phyloP scores from a whole-genome alignment of 2,113 vertebrate genomes.

The Choloepus hoffmanni region DNA sequence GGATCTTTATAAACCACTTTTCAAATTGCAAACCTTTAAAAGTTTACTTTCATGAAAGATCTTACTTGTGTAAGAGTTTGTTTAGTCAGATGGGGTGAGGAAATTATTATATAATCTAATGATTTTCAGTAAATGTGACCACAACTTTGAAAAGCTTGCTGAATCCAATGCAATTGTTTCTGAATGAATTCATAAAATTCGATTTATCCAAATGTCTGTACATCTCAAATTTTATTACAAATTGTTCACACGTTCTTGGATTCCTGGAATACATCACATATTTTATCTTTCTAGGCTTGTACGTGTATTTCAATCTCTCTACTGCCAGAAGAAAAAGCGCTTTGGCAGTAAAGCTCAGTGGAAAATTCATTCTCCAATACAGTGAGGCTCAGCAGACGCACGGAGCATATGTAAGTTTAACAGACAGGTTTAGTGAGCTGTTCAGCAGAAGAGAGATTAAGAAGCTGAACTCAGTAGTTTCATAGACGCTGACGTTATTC shows the following conservation, averaged over 20 bases:
- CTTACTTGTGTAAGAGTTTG: not conserved
- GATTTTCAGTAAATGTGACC: not conserved
- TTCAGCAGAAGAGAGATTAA: constrained; percentile 51
- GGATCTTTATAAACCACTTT: not conserved
- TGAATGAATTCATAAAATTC: constrained; percentile 32
- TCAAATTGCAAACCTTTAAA: not conserved
- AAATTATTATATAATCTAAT: not conserved
- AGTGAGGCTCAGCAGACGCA: not conserved
- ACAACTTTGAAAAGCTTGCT: constrained; percentile 18
- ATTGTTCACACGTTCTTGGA: not conserved
- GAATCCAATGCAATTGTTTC: not conserved
- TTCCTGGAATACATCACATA: not conserved
- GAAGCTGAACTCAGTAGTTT: constrained; percentile 51
- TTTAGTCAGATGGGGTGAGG: not conserved
- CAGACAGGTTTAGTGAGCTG: constrained; percentile 57
- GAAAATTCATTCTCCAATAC: constrained; percentile 41
- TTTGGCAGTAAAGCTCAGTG: constrained; percentile 35
- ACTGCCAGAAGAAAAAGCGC: constrained; percentile 46
- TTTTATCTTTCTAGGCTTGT: constrained; percentile 56
- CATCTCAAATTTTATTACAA: not conserved
- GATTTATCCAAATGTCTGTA: not conserved
- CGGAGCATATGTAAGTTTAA: constrained; percentile 33
- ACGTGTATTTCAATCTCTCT: constrained; percentile 51
- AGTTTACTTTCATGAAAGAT: not conserved
- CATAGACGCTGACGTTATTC: constrained; percentile 69